Conservation (phyloP, 2,797 vertebrate species). For the Fistularia tabacaria region DNA sequence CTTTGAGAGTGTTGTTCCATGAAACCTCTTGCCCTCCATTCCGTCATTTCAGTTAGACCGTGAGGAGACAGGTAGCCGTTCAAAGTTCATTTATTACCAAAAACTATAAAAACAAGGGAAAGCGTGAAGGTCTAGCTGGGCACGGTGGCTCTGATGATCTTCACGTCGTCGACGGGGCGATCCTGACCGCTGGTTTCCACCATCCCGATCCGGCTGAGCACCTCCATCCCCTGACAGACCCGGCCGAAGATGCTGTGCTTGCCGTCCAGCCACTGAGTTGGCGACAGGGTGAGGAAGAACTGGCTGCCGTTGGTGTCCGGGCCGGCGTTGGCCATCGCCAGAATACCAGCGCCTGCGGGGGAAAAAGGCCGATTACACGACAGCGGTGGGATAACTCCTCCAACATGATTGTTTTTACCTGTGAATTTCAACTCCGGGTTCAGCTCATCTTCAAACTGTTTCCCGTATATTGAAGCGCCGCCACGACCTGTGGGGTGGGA, state of each 20-base stretch:
- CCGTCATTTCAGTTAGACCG: too few relatives aligned
- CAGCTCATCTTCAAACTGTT: constrained; percentile 92
- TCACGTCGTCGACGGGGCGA: constrained; percentile 87
- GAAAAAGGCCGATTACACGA: neutral
- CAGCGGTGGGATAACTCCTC: neutral
- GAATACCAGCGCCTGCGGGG: constrained; percentile 83
- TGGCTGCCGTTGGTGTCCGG: constrained; percentile 94
- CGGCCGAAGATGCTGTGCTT: constrained; percentile 96
- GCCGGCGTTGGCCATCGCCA: constrained; percentile 95
- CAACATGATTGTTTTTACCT: constrained; percentile 60
- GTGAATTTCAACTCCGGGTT: constrained; percentile 88
- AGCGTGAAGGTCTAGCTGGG: constrained; percentile 46
- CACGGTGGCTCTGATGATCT: constrained; percentile 81
- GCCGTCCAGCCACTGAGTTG: constrained; percentile 91
- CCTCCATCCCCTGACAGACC: constrained; percentile 84
- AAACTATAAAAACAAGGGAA: neutral
- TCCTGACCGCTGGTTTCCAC: constrained; percentile 92
- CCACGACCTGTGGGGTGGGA: constrained; percentile 76
- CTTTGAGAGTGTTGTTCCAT: too few relatives aligned
- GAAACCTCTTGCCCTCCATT: too few relatives aligned
- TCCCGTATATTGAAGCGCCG: constrained; percentile 88
- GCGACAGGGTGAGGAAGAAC: constrained; percentile 87
- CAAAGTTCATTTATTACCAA: constrained; percentile 5
- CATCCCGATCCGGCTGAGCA: constrained; percentile 89
- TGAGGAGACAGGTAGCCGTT: too few relatives aligned